Evolutionary conservation across 1,140 invertebrate species (phyloP).

Genomic region (Drosophila sucinea): DNA sequence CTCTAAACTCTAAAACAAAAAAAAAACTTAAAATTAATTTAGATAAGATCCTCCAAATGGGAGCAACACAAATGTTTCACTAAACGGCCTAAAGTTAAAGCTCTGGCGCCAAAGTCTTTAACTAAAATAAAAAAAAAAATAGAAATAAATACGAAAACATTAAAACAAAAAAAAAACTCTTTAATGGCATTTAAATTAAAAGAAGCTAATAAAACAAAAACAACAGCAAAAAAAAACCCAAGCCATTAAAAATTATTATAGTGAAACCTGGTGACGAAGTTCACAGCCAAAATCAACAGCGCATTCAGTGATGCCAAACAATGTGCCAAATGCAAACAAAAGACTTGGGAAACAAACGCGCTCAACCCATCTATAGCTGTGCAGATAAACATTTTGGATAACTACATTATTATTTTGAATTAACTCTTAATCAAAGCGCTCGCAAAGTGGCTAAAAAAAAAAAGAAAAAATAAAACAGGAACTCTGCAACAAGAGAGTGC

Average conservation of each 20-base stretch:
- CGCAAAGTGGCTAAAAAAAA: neutral
- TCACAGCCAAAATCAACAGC: constrained; percentile 50
- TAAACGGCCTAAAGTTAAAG: constrained; percentile 32
- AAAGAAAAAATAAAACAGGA: neutral
- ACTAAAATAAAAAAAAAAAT: constrained; percentile 19
- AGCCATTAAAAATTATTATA: constrained; percentile 63
- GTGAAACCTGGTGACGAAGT: constrained; percentile 55
- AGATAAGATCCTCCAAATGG: constrained; percentile 48
- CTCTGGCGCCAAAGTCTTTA: constrained; percentile 19
- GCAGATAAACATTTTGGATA: constrained; percentile 13
- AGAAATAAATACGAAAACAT: constrained; percentile 7
- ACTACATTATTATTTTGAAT: constrained; percentile 20
- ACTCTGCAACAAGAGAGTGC: neutral
- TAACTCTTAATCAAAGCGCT: constrained; percentile 16
- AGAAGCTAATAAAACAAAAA: constrained; percentile 32
- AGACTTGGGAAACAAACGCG: constrained; percentile 56
- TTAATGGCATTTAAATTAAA: constrained; percentile 63
- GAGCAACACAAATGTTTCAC: constrained; percentile 44
- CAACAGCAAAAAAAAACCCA: constrained; percentile 41
- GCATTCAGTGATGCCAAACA: constrained; percentile 49
- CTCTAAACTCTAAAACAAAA: neutral
- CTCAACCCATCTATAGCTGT: constrained; percentile 19
- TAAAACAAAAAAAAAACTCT: constrained; percentile 34
- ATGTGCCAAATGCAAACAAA: constrained; percentile 50
- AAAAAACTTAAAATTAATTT: constrained; percentile 38